phyloP scores from a whole-genome alignment of 1,140 invertebrate species.

The Drosophila varians region DNA sequence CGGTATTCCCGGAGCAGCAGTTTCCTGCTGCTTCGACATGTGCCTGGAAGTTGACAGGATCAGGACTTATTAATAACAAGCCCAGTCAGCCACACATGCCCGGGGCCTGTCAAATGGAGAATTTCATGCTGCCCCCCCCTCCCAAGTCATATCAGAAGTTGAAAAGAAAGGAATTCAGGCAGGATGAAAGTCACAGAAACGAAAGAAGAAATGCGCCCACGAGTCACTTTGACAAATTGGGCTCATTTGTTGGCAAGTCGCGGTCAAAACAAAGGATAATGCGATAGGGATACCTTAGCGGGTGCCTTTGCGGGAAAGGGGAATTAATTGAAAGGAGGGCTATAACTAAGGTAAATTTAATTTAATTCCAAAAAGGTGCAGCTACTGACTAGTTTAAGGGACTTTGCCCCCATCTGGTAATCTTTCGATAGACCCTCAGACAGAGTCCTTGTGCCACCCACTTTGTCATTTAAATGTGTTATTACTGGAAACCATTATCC shows the following conservation, averaged over 20 bases:
- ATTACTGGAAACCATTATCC: slow-evolving; percentile 16
- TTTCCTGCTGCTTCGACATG: slow-evolving; percentile 48
- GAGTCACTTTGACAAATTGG: slow-evolving; percentile 71
- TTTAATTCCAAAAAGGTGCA: slow-evolving; percentile 43
- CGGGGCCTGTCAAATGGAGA: slow-evolving; percentile 73
- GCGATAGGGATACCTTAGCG: slow-evolving; percentile 68
- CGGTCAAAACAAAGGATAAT: slow-evolving; percentile 76
- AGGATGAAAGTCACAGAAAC: slow-evolving; percentile 44
- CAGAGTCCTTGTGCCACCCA: slow-evolving; percentile 4
- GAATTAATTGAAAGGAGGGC: neutral
- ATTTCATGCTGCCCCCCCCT: slow-evolving; percentile 67
- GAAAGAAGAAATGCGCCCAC: slow-evolving; percentile 33
- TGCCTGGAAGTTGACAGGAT: slow-evolving; percentile 66
- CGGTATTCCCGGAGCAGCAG: slow-evolving; percentile 52
- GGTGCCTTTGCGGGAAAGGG: neutral
- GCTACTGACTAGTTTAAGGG: slow-evolving; percentile 21
- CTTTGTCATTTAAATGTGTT: neutral
- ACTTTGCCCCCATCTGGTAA: too few relatives aligned
- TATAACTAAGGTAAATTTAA: slow-evolving; percentile 10
- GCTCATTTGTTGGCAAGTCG: slow-evolving; percentile 70
- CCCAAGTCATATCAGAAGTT: slow-evolving; percentile 23
- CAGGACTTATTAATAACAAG: slow-evolving; percentile 69
- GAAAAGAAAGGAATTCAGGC: slow-evolving; percentile 36
- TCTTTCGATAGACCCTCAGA: neutral
- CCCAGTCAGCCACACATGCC: slow-evolving; percentile 18